Percentiles rank a stretch among this genome's conserved stretches.
Evolutionary conservation across 2,797 vertebrate species (phyloP).

Genomic region (Aplochiton taeniatus): DNA sequence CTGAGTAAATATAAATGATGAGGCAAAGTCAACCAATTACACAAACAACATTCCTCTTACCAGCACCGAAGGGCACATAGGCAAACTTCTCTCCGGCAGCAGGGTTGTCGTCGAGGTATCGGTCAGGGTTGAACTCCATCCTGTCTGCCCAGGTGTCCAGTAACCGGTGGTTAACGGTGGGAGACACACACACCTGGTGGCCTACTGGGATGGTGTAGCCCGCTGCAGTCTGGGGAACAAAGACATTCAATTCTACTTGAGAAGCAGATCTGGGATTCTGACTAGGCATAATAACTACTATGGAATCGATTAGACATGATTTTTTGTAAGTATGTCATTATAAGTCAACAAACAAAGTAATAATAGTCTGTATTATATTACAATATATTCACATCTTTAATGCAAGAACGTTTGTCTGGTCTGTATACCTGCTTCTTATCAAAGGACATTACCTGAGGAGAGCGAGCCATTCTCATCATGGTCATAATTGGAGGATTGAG

Average conservation of each 20-base stretch:
- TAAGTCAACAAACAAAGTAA: too few species aligned
- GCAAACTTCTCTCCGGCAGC: slow-evolving; percentile 91
- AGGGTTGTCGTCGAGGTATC: slow-evolving; percentile 87
- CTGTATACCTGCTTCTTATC: not conserved
- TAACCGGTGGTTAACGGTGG: slow-evolving; percentile 96
- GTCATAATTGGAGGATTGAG: slow-evolving; percentile 98
- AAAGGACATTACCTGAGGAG: slow-evolving; percentile 81
- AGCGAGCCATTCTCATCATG: slow-evolving; percentile 95
- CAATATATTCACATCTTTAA: not conserved
- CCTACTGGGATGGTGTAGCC: slow-evolving; percentile 92
- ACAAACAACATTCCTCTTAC: slow-evolving; percentile 67
- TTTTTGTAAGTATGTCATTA: too few species aligned
- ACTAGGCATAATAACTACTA: too few species aligned
- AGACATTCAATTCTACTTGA: not conserved
- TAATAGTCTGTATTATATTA: too few species aligned
- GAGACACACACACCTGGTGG: slow-evolving; percentile 97
- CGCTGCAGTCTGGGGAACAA: slow-evolving; percentile 77
- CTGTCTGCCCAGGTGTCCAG: slow-evolving; percentile 84
- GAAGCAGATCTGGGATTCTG: too few species aligned
- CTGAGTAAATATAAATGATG: too few species aligned
- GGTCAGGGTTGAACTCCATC: slow-evolving; percentile 86
- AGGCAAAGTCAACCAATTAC: not conserved
- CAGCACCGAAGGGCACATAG: slow-evolving; percentile 94
- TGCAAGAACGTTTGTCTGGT: not conserved
- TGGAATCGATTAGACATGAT: too few species aligned